Evolutionary conservation across 2,797 vertebrate genomes (phyloP).

Genomic region (Ptychadena robeensis): DNA sequence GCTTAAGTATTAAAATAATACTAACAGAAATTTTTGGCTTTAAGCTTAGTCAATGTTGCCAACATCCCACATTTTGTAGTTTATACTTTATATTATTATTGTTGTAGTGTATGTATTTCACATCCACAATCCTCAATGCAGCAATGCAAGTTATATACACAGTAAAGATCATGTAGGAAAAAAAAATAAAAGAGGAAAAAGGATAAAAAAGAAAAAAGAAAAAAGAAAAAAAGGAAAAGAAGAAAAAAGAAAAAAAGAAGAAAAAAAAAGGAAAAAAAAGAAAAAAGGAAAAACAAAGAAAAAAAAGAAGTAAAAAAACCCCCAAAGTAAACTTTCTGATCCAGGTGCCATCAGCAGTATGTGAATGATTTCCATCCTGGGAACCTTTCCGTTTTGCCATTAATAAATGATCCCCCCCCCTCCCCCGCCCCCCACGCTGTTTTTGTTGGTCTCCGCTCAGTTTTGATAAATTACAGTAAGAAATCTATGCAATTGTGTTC

Average conservation of each 20-base stretch:
- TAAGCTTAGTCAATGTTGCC: no score
- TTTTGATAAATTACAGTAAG: constrained; percentile 25
- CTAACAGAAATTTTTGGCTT: no score
- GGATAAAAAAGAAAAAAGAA: no score
- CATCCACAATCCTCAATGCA: neutral
- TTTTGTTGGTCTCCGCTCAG: constrained; percentile 31
- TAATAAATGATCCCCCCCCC: constrained; percentile 12
- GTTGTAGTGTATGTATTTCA: no score
- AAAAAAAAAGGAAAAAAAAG: no score
- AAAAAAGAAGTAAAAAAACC: no score
- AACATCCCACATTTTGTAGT: no score
- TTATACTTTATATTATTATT: no score
- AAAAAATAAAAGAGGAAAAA: no score
- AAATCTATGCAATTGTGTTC: constrained; percentile 6
- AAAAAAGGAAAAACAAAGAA: neutral
- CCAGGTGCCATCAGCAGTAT: neutral
- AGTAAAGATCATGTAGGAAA: neutral
- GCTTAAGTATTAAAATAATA: no score
- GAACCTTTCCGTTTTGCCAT: neutral
- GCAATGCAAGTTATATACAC: neutral
- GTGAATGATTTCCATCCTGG: constrained; percentile 7
- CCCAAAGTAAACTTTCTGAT: neutral
- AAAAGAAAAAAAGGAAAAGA: no score
- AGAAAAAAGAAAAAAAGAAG: no score
- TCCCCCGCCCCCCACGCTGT: constrained; percentile 22